Percentiles rank a stretch among this genome's conserved stretches.
phyloP scores from a whole-genome alignment of 1,140 invertebrate species.

The Drosophila varians region DNA sequence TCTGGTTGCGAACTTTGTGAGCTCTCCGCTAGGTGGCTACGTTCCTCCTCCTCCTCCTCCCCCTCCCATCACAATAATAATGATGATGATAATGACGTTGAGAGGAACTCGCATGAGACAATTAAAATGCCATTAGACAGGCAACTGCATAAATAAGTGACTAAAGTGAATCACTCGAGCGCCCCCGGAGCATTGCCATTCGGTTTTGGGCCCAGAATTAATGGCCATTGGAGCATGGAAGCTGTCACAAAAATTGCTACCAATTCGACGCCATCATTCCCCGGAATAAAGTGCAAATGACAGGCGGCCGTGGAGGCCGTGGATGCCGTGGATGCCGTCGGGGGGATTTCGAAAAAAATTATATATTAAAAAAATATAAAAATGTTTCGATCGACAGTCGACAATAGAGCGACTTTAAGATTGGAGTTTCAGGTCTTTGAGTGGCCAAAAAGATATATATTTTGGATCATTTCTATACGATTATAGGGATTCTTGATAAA shows the following conservation, averaged over 20 bases:
- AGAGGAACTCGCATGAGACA: constrained; percentile 47
- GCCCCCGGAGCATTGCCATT: constrained; percentile 10
- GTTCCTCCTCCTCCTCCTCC: no score
- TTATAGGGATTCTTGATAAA: no score
- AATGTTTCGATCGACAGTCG: background rate
- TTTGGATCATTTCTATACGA: no score
- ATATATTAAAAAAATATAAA: background rate
- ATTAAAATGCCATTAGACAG: constrained; percentile 75
- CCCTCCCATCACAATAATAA: constrained; percentile 3
- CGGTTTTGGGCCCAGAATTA: constrained; percentile 24
- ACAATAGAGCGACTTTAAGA: background rate
- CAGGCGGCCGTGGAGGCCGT: background rate
- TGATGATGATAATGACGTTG: background rate
- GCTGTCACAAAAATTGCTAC: constrained; percentile 15
- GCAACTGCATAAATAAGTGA: constrained; percentile 54
- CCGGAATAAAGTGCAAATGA: constrained; percentile 23
- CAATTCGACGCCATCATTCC: constrained; percentile 1
- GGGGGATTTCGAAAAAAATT: background rate
- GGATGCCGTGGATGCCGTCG: background rate
- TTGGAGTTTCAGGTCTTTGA: no score
- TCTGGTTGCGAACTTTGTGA: constrained; percentile 40
- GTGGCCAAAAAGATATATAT: no score
- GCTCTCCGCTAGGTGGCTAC: constrained; percentile 23
- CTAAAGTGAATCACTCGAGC: constrained; percentile 22
- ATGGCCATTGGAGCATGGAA: constrained; percentile 28